Percentiles rank a stretch among this genome's conserved stretches.
Evolutionary conservation across 92 coral and sea anemone genomes (phyloP).

Genomic region (Ricordea florida): DNA sequence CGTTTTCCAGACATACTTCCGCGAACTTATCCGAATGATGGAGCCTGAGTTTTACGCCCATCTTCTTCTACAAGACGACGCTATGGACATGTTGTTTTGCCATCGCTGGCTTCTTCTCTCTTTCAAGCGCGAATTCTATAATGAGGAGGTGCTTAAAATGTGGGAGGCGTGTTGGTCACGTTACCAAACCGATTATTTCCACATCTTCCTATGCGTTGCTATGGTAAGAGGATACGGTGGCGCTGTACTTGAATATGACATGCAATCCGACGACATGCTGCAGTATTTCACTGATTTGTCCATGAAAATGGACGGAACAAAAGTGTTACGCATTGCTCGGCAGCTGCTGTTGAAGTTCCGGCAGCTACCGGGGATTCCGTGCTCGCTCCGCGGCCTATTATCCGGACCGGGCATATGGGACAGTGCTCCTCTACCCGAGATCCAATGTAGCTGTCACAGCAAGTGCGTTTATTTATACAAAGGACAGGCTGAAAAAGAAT

Average conservation of each 20-base stretch:
- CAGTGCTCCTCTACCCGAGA: conserved; percentile 92
- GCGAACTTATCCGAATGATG: conserved; percentile 85
- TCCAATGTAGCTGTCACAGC: conserved; percentile 88
- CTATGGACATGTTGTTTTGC: conserved; percentile 89
- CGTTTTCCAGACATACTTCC: conserved; percentile 70
- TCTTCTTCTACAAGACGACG: conserved; percentile 82
- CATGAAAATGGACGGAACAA: conserved; percentile 93
- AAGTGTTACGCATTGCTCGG: conserved; percentile 86
- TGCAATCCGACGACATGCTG: conserved; percentile 90
- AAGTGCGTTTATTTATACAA: conserved; percentile 35
- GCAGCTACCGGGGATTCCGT: conserved; percentile 91
- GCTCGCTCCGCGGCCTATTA: conserved; percentile 87
- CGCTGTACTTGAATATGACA: conserved; percentile 58
- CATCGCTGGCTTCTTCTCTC: conserved; percentile 98
- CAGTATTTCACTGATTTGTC: conserved; percentile 93
- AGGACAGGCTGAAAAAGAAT: background rate
- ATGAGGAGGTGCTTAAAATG: conserved; percentile 90
- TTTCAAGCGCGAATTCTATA: conserved; percentile 95
- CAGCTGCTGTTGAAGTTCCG: conserved; percentile 87
- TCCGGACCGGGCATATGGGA: conserved; percentile 99
- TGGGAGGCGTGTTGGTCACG: conserved; percentile 99
- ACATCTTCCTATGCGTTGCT: conserved; percentile 95
- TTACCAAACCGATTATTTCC: conserved; percentile 96
- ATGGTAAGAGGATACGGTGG: conserved; percentile 86
- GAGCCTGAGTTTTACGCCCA: conserved; percentile 90